Evolutionary conservation across 23 tunicate species (phyloP), one percentile per base, ranked within the genome.

Genomic region (Phallusia fumigata): DNA sequence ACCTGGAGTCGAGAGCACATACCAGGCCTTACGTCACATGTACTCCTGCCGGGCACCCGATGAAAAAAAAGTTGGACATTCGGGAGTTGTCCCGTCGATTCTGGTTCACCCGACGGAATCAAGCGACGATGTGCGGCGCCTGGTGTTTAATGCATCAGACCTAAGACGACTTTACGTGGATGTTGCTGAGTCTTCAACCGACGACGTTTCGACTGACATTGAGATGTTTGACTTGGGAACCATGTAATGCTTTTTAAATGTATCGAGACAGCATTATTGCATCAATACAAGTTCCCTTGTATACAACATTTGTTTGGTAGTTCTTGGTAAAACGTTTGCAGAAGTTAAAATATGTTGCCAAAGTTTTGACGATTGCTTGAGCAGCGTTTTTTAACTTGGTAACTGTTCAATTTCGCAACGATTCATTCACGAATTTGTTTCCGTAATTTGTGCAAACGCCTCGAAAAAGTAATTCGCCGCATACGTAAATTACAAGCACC

Each of bases 191-290:
- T 84, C 93, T 1, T 89, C 93, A 32, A 74, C 85, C 33, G 88
- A 89, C 19, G 93, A 89, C 50, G 82, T 80, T 0, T 82, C 86
- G 8, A 80, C 93, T 12, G 93, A 84, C 73, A 79, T 82, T 16
- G 92, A 88, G 78, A 79, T 88, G 74, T 44, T 88, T 52, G 84
- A 88, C 49, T 76, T 83, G 44, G 92, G 86, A n/a, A 88, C 81
- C 11, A 58, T 58, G 69, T 58, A 16, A 58, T 21, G 47, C 47
- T 40, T 40, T 40, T 40, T 40, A 40, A 10, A 40, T 3, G 47
- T 40, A 10, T 40, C 10, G 8, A 40, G 10, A 3, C 47, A 40
- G 10, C 47, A 40, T 40, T 40, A 40, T 10, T 40, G 47, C 47
- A 40, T 10, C 10, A 40, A 40, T 40, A 40, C 47, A 40, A 40